Evolutionary conservation across 2,113 vertebrate genomes (phyloP).

Genomic region (Acrocephalus arundinaceus): DNA sequence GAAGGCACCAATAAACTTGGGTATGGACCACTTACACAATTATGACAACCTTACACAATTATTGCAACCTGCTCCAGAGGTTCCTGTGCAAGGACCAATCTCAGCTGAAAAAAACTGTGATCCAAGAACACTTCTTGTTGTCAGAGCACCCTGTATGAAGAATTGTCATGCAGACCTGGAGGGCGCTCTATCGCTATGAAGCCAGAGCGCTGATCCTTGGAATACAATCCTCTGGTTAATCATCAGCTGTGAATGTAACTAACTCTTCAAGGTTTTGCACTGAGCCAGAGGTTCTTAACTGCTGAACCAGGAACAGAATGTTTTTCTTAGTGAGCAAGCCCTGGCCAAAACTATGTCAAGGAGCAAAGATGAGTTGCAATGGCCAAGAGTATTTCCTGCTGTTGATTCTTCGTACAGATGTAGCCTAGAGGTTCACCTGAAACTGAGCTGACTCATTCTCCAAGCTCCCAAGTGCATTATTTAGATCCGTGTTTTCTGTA

Average conservation of each 20-base stretch:
- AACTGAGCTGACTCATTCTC: not conserved
- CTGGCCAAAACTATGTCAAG: not conserved
- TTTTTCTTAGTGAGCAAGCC: not conserved
- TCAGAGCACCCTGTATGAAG: not conserved
- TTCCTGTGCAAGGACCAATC: not conserved
- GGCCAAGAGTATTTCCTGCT: not conserved
- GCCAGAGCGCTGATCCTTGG: not conserved
- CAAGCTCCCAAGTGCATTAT: not conserved
- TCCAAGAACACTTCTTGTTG: not conserved
- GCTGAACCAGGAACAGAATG: not conserved
- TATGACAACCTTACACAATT: not conserved
- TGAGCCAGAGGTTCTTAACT: not conserved
- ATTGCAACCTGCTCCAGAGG: not conserved
- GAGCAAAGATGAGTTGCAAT: not conserved
- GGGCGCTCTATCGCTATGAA: not conserved
- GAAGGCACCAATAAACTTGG: not conserved
- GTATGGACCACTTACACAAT: not conserved
- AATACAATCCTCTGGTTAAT: not conserved
- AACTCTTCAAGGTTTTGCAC: not conserved
- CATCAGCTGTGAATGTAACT: not conserved
- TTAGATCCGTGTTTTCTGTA: not conserved
- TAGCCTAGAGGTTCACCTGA: not conserved
- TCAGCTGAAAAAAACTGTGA: not conserved
- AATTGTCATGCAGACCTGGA: rapidly evolving
- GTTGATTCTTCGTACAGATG: not conserved